Evolutionary conservation across 1,140 invertebrate genomes (phyloP), one percentile per base, ranked within the genome.

Genomic region (Cherax quadricarinatus): DNA sequence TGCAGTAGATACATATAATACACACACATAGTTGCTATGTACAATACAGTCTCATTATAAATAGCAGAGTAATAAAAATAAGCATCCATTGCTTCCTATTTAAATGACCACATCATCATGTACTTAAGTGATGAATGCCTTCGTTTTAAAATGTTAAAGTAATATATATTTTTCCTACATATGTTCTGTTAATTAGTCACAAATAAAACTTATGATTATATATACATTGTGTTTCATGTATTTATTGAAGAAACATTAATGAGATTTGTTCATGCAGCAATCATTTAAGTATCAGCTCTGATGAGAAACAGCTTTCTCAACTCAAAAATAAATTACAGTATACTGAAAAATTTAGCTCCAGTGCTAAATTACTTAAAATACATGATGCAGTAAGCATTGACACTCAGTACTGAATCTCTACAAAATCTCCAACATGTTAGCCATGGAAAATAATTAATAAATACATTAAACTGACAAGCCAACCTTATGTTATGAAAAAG

Each of bases 191-290:
- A 66, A 21, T 21, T 14, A 66, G 5, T 21, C 18, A 66, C 21
- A 66, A 21, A 66, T 66, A 14, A 6, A 66, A 18, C 21, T 21
- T 66, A 18, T 18, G 18, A 66, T 21, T 66, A 18, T 66, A 66
- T 18, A 18, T 66, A 66, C 81, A 82, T 18, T 82, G 49, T 82
- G 70, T 75, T 75, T 75, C 70, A 75, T 30, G n/a, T 30, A 75
- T 75, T 75, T 75, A 12, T 10, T 75, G n/a, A 75, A 30, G 70
- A 4, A 49, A 82, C 18, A 82, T 3, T 4, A 5, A 12, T 53
- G 51, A 51, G 7, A 75, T 21, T 75, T 75, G 70, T 21, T 18
- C 14, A 70, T 70, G 14, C 18, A 18, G 14, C 18, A 18, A 70
- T 70, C 18, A 2, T 70, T 21, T 70, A 70, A n/a, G 53, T 57